Evolutionary conservation across 2,888 invertebrate species (phyloP), one percentile per base, ranked within the genome.

Genomic region (Spilosoma lubricipeda): DNA sequence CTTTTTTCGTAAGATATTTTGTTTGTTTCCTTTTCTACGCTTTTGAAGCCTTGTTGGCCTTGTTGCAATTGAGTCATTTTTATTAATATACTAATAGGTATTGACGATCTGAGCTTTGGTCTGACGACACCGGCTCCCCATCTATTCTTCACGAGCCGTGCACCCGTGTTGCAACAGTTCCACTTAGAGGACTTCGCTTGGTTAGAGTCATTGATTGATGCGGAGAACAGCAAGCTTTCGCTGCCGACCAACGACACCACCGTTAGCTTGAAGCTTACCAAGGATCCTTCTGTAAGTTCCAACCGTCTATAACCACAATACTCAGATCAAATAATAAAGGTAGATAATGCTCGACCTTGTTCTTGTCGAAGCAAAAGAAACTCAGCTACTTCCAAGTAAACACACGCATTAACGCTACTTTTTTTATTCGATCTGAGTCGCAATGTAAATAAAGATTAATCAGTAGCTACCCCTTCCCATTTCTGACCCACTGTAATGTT

Each of bases 111-210:
- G 48, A 48, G 20, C 48, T 2, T 3, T 36, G 48, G 48, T 7
- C 48, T 48, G 48, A 56, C 69, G 39, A 56, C 69, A 39, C 39
- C 39, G 7, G 20, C 30, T 63, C 63, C 15, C 27, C 4, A 13
- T 5, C 18, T 18, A 27, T 27, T 30, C 5, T 15, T 18, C 18
- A 63, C 63, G 63, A 30, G 5, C 2, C 7, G 7, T 13, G 73
- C 42, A 20, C 74, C 82, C 11, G 74, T 39, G 20, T 78, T 90
- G 48, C 74, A 70, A 13, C 72, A 75, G 52, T 93, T 91, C 80
- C 85, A 88, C 70, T 85, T 94, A 68, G 80, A 91, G 39, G 82
- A 81, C n/a, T 94, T 82, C 86, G 72, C 79, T 8, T 94, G 94
- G 94, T 72, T 87, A 23, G 80, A 85, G 67, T 70, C 87, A 11